phyloP scores from a whole-genome alignment of 2,113 vertebrate species.

The Heteronetta atricapilla region DNA sequence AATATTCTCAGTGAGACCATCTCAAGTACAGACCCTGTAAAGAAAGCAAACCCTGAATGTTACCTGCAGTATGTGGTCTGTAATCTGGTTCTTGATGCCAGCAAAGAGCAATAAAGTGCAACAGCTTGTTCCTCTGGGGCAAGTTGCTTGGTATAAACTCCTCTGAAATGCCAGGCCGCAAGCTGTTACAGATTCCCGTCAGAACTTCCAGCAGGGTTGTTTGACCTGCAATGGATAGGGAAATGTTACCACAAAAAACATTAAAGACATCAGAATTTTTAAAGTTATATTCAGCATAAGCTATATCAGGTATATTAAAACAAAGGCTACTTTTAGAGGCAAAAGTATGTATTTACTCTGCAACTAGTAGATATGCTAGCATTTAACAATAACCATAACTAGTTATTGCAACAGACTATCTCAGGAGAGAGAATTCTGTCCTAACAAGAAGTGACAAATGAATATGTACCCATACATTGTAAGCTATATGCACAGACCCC shows the following conservation, averaged over 20 bases:
- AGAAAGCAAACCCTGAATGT: not conserved
- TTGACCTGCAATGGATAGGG: conserved; percentile 29
- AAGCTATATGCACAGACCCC: not conserved
- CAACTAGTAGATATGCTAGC: not conserved
- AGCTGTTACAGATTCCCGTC: conserved; percentile 6
- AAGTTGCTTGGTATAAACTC: conserved; percentile 30
- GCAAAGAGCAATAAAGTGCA: conserved; percentile 48
- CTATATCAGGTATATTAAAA: not conserved
- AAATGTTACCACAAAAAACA: not conserved
- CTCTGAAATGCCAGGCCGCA: conserved; percentile 38
- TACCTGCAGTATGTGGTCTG: conserved; percentile 55
- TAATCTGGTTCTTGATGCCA: conserved; percentile 61
- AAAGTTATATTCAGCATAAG: not conserved
- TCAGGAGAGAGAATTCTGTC: not conserved
- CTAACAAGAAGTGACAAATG: not conserved
- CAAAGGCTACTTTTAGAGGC: not conserved
- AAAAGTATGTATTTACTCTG: not conserved
- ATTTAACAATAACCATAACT: not conserved
- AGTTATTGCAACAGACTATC: not conserved
- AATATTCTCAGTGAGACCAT: not conserved
- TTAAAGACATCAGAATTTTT: not conserved
- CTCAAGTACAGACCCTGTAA: not conserved
- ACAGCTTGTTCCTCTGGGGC: conserved; percentile 13
- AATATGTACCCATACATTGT: not conserved
- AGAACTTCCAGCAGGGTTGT: conserved; percentile 10